Conservation (phyloP, 1,140 invertebrate species). For the Plutomurus gul region DNA sequence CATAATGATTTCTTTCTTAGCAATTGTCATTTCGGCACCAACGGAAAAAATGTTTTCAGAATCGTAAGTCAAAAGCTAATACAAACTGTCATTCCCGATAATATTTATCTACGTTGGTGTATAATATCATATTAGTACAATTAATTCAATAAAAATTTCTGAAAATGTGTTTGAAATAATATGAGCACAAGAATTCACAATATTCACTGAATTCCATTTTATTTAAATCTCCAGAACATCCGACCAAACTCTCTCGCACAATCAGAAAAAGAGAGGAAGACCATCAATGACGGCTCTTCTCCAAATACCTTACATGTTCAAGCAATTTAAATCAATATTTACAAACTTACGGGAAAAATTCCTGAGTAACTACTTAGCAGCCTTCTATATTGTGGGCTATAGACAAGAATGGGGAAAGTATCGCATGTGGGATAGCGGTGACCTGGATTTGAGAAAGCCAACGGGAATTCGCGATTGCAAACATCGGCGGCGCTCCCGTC, state of each 20-base stretch:
- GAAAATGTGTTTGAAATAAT: too few species aligned
- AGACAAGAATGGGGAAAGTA: constrained; percentile 30
- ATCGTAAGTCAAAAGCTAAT: too few species aligned
- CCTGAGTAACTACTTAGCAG: not conserved
- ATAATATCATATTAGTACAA: too few species aligned
- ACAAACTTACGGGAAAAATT: not conserved
- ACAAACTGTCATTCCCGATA: too few species aligned
- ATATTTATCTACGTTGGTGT: not conserved
- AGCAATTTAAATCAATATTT: not conserved
- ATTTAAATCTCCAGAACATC: too few species aligned
- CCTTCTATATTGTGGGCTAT: constrained; percentile 37
- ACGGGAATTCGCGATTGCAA: not conserved
- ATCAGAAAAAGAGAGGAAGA: too few species aligned
- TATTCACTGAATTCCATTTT: too few species aligned
- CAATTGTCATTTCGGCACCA: not conserved
- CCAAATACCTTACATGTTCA: not conserved
- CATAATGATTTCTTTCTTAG: not conserved
- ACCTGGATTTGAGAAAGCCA: not conserved
- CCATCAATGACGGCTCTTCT: too few species aligned
- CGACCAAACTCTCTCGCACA: too few species aligned
- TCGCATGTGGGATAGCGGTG: not conserved
- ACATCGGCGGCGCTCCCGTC: too few species aligned
- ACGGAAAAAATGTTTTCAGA: not conserved
- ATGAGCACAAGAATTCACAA: too few species aligned
- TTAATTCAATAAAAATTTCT: too few species aligned